Percentiles rank a stretch among this genome's conserved stretches.
These are phyloP conservation scores for Drosophila prosaltans DNA, from an alignment of 1,140 invertebrate species.

Conservation along the genomic window DNA sequence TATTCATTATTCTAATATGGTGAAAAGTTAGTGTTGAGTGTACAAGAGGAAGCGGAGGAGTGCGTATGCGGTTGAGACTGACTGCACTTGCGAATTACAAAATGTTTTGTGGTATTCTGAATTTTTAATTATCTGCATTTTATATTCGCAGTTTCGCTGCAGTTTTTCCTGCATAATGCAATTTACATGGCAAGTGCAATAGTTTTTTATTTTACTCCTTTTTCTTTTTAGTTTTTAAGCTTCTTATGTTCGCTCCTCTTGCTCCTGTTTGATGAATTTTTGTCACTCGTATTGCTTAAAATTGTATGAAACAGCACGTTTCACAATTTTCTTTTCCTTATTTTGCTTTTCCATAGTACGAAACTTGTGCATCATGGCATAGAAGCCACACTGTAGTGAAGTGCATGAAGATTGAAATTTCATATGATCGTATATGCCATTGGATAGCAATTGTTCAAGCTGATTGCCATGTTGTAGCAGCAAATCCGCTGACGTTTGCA, in stretches of 20 bases:
- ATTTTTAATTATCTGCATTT: constrained; percentile 46
- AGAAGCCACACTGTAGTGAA: not conserved
- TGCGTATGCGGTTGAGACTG: constrained; percentile 49
- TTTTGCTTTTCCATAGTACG: not conserved
- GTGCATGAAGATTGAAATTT: not conserved
- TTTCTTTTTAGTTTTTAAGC: not conserved
- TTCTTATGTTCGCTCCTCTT: not conserved
- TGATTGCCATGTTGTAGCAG: not conserved
- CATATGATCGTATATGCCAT: not conserved
- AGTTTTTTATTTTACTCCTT: not conserved
- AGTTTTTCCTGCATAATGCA: constrained; percentile 15
- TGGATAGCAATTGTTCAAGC: not conserved
- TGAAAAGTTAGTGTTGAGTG: not conserved
- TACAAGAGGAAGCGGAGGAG: not conserved
- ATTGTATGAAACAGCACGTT: not conserved
- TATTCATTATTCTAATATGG: constrained; percentile 14
- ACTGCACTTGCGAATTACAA: constrained; percentile 51
- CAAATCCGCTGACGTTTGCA: not conserved
- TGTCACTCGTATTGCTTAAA: not conserved
- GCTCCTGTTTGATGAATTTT: not conserved
- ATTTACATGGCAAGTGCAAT: constrained; percentile 16
- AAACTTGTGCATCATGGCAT: not conserved
- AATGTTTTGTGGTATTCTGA: constrained; percentile 42
- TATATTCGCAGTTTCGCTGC: not conserved
- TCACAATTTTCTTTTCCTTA: not conserved